Evolutionary conservation across 2,797 vertebrate species (phyloP).

Genomic region (Coregonus sp.): DNA sequence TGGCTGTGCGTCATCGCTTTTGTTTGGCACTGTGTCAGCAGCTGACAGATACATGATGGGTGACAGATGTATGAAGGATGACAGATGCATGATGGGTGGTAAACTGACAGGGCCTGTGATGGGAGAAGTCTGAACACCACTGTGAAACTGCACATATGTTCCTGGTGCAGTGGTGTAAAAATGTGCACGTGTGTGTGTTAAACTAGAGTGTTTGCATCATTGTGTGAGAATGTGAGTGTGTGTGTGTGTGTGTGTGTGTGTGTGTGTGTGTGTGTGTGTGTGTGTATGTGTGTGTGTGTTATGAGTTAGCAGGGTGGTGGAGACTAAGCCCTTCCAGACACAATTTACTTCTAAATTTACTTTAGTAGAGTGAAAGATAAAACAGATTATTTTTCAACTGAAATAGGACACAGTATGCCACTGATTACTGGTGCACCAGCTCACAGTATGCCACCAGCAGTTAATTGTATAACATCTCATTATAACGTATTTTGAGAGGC

Average conservation of each 20-base stretch:
- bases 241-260: neutral
- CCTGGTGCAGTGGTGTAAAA: neutral
- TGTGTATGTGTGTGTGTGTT: no score
- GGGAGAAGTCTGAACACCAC: slow-evolving; percentile 3
- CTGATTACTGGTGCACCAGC: neutral
- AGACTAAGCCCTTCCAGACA: neutral
- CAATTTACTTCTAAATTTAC: neutral
- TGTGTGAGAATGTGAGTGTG: neutral
- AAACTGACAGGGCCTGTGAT: slow-evolving; percentile 8
- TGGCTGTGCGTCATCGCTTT: slow-evolving; percentile 2
- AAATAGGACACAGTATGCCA: neutral
- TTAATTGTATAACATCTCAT: neutral
- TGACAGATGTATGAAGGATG: neutral
- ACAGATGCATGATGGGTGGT: slow-evolving; percentile 11
- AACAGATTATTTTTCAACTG: neutral
- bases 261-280: slow-evolving; percentile 4
- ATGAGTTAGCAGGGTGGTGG: neutral
- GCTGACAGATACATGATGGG: slow-evolving; percentile 7
- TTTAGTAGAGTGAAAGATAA: neutral
- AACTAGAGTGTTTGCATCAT: no score
- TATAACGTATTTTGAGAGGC: neutral
- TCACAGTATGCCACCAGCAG: neutral
- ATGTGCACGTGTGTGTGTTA: neutral
- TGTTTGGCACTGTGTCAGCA: slow-evolving; percentile 11
- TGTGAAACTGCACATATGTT: slow-evolving; percentile 14